A percentile compares a stretch with the other conserved stretches of the same genome.
phyloP scores from a whole-genome alignment of 2,113 vertebrate species.

The Sorex fumeus region DNA sequence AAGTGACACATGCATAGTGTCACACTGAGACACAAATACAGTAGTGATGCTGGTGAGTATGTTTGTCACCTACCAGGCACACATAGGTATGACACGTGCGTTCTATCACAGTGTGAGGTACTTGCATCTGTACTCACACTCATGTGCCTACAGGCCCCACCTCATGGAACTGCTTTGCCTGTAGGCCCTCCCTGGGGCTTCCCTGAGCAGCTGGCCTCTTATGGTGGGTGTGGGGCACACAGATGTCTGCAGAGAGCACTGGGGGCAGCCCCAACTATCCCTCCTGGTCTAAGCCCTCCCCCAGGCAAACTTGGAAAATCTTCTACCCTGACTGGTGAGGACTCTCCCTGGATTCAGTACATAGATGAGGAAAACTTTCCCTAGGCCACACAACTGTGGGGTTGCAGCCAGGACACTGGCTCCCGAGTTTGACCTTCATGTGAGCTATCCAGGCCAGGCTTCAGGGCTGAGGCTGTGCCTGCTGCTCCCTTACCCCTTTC shows the following conservation, averaged over 20 bases:
- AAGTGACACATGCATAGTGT: background rate
- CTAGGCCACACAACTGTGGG: background rate
- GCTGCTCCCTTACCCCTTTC: too few relatives aligned
- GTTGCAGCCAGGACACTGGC: background rate
- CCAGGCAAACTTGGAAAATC: background rate
- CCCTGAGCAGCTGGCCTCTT: background rate
- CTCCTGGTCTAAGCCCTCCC: background rate
- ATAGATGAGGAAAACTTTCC: slow-evolving; percentile 6
- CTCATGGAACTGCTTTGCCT: too few relatives aligned
- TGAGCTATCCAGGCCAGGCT: too few relatives aligned
- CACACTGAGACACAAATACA: too few relatives aligned
- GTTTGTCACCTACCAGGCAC: background rate
- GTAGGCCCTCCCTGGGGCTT: too few relatives aligned
- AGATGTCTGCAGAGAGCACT: background rate
- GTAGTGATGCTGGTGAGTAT: accelerated
- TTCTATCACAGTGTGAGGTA: background rate
- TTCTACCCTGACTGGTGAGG: background rate
- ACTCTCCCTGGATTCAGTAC: background rate
- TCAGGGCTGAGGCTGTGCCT: too few relatives aligned
- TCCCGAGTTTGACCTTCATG: too few relatives aligned
- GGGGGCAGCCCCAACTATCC: accelerated
- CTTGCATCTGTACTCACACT: too few relatives aligned
- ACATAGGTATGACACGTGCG: background rate
- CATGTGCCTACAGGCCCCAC: too few relatives aligned
- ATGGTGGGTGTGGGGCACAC: accelerated